A percentile compares a stretch with the other conserved stretches of the same genome.
These are phyloP conservation scores for Polymixis lichenea DNA, from an alignment of 2,888 invertebrate genomes.

Conservation along the genomic window DNA sequence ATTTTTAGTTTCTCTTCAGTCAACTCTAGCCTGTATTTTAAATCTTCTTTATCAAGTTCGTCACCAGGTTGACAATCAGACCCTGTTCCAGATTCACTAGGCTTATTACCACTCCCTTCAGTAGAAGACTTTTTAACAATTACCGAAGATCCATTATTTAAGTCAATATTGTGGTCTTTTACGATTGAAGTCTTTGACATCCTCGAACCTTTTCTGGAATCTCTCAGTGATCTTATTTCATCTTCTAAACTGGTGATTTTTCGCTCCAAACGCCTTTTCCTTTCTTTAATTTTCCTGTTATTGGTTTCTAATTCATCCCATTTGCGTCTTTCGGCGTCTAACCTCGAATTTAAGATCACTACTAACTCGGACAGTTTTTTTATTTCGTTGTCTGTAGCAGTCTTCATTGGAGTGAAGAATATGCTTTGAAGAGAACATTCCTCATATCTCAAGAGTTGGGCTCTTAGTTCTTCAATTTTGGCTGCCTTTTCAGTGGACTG, in stretches of 20 bases:
- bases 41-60: conserved; percentile 83
- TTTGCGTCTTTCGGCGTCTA: conserved; percentile 91
- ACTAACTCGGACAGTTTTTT: conserved; percentile 91
- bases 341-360: conserved; percentile 88
- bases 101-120: conserved; percentile 73
- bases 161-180: conserved; percentile 71
- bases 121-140: conserved; percentile 77
- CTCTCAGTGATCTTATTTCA: conserved; percentile 76
- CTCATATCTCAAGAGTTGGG: conserved; percentile 85
- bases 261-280: conserved; percentile 81
- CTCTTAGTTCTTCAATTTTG: conserved; percentile 87
- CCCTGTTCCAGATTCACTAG: conserved; percentile 73
- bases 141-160: conserved; percentile 61
- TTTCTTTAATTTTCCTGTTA: conserved; percentile 90
- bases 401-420: conserved; percentile 88
- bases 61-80: conserved; percentile 76
- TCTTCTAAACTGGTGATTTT: conserved; percentile 76
- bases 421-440: conserved; percentile 88
- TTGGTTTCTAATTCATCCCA: conserved; percentile 90
- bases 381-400: conserved; percentile 91
- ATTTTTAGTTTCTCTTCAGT: conserved; percentile 92
- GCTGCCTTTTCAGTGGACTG: conserved; percentile 85
- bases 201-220: conserved; percentile 78
- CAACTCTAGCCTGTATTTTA: conserved; percentile 89
- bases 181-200: conserved; percentile 74